phyloP scores from a whole-genome alignment of 2,113 vertebrate species.

The Cryptotis parvus region DNA sequence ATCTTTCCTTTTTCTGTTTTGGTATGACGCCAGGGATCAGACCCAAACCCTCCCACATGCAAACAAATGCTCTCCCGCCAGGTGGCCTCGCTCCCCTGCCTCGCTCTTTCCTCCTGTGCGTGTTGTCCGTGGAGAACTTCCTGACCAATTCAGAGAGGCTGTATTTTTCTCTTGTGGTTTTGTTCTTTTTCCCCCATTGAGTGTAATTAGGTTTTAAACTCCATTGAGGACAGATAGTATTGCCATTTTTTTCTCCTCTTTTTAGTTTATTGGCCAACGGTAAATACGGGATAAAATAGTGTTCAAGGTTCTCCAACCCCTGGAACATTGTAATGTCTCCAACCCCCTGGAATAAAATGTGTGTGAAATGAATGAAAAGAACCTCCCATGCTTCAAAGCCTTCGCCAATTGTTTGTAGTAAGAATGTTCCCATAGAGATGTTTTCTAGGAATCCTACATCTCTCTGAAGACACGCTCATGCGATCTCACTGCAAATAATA shows the following conservation, averaged over 20 bases:
- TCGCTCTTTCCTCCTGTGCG: too few relatives aligned
- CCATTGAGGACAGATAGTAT: not conserved
- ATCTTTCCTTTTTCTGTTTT: not conserved
- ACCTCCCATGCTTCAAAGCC: not conserved
- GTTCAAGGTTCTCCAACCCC: too few relatives aligned
- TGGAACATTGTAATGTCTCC: too few relatives aligned
- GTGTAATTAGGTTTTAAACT: constrained; percentile 17
- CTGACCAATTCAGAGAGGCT: not conserved
- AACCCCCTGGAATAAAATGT: not conserved
- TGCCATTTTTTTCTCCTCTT: not conserved
- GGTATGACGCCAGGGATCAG: too few relatives aligned
- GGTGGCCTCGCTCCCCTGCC: too few relatives aligned
- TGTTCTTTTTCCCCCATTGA: not conserved
- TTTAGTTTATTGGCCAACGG: too few relatives aligned
- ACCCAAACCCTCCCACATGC: too few relatives aligned
- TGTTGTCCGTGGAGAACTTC: not conserved
- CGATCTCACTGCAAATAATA: constrained; percentile 8
- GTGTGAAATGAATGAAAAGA: constrained; percentile 14
- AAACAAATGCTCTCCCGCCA: too few relatives aligned
- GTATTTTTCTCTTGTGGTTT: not conserved
- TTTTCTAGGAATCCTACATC: constrained; percentile 25
- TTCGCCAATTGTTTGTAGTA: not conserved
- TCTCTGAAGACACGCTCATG: constrained; percentile 17
- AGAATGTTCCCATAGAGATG: not conserved
- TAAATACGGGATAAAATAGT: too few relatives aligned